phyloP scores from a whole-genome alignment of 2,888 invertebrate species.

The Parascotia fuliginaria region DNA sequence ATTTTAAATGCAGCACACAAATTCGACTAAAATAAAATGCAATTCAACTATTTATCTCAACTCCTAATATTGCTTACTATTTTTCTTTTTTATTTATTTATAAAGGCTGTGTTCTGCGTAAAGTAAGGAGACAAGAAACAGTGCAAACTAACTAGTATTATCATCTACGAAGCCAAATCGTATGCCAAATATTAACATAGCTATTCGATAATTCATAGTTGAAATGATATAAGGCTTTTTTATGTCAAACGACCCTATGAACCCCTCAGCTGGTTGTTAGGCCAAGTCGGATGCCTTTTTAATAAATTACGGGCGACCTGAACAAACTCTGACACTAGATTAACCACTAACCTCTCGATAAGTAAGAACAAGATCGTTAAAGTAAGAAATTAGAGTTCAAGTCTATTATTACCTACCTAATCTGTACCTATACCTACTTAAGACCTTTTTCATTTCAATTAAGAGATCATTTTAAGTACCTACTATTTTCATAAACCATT shows the following conservation, averaged over 20 bases:
- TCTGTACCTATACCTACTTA: background rate
- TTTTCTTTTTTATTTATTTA: background rate
- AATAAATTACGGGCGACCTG: too few species aligned
- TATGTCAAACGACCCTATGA: too few species aligned
- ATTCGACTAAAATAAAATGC: constrained; percentile 2
- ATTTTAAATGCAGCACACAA: constrained; percentile 6
- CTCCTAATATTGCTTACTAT: background rate
- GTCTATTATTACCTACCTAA: too few species aligned
- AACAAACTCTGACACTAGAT: too few species aligned
- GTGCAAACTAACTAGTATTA: constrained; percentile 21
- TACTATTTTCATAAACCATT: constrained; percentile 37
- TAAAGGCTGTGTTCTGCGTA: constrained; percentile 6
- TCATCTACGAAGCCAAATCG: constrained; percentile 63
- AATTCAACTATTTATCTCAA: constrained; percentile 16
- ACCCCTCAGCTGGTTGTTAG: too few species aligned
- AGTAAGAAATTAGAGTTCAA: too few species aligned
- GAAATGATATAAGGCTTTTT: constrained; percentile 9
- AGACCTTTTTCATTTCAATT: constrained; percentile 10
- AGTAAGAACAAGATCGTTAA: too few species aligned
- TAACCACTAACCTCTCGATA: too few species aligned
- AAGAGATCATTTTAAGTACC: constrained; percentile 14
- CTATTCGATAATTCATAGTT: constrained; percentile 25
- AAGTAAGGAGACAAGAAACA: constrained; percentile 11
- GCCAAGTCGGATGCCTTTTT: too few species aligned
- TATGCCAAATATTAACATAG: constrained; percentile 71